Conservation (phyloP, 2,797 vertebrate genomes). For the Oreortyx pictus region DNA sequence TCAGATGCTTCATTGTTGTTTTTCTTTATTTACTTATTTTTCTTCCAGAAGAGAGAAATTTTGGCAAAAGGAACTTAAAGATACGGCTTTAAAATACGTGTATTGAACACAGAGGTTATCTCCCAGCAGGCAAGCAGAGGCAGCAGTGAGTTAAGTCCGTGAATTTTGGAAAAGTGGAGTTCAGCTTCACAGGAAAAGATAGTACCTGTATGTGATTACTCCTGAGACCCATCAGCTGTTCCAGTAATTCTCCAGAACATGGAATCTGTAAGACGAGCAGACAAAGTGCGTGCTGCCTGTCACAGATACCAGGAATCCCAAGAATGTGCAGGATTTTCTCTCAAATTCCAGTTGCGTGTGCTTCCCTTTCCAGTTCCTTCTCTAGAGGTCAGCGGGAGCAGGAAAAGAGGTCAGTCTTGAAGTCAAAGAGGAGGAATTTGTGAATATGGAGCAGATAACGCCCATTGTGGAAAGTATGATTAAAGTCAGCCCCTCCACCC, state of each 20-base stretch:
- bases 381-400: background rate
- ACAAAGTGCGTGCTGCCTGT: background rate
- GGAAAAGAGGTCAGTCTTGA: background rate
- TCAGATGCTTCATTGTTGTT: background rate
- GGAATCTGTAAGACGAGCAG: constrained; percentile 13
- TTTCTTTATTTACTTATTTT: background rate
- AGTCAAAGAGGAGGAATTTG: background rate
- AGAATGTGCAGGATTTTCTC: background rate
- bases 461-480: constrained; percentile 48
- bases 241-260: background rate
- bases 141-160: background rate
- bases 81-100: background rate
- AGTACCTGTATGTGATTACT: background rate
- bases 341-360: background rate
- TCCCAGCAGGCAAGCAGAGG: background rate
- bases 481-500: constrained; percentile 24
- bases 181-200: background rate
- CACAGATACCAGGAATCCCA: background rate
- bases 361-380: background rate
- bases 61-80: background rate
- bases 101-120: background rate
- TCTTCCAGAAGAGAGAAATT: background rate
- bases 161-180: background rate
- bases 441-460: background rate
- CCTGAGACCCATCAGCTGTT: constrained; percentile 36